These are phyloP conservation scores for Periplaneta americana DNA, from an alignment of 1,140 invertebrate genomes.

Conservation along the genomic window DNA sequence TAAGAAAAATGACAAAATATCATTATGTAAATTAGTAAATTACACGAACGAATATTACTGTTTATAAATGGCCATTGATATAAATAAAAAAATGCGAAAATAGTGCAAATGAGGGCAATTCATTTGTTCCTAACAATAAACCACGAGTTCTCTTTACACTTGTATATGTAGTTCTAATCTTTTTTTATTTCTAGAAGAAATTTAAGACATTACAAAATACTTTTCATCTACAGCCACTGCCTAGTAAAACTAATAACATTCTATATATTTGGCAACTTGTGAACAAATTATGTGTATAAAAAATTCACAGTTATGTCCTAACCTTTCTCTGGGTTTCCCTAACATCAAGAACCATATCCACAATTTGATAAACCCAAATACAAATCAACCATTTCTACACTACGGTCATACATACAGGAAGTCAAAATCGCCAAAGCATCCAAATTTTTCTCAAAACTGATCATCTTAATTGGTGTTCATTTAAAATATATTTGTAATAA, in stretches of 20 bases:
- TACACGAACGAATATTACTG: not conserved
- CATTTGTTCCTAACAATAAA: not conserved
- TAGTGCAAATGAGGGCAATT: not conserved
- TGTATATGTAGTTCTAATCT: not conserved
- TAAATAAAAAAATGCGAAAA: not conserved
- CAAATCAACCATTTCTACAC: not conserved
- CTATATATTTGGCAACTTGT: not conserved
- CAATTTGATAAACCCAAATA: not conserved
- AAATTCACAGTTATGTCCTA: not conserved
- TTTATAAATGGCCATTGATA: not conserved
- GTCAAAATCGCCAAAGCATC: not conserved
- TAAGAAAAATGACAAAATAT: not conserved
- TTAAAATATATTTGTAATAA: not conserved
- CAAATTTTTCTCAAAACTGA: not conserved
- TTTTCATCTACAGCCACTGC: not conserved
- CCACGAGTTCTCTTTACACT: not conserved
- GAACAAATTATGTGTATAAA: not conserved
- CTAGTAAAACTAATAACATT: not conserved
- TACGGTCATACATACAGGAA: not conserved
- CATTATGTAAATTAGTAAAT: not conserved
- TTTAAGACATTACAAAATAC: not conserved
- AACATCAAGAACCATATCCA: not conserved
- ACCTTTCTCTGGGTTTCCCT: not conserved
- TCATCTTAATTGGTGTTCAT: not conserved
- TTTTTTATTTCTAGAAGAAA: not conserved